Conservation (phyloP, 2,888 invertebrate genomes). For the Apantesis nais region DNA sequence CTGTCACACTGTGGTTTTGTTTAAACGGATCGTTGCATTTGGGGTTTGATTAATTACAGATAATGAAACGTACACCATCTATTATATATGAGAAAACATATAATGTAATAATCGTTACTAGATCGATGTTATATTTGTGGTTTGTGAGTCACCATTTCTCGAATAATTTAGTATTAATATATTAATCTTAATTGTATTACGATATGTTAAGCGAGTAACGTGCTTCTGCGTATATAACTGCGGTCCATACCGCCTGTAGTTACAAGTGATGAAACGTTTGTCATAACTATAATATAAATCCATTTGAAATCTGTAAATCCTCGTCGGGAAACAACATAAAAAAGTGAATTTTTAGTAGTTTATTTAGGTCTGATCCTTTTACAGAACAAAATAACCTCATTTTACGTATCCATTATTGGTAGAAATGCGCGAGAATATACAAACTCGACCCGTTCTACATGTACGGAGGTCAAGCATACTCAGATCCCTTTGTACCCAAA, state of each 20-base stretch:
- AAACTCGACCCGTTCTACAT: conserved; percentile 50
- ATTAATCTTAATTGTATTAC: not conserved
- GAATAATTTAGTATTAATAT: not conserved
- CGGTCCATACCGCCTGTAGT: not conserved
- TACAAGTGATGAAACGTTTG: not conserved
- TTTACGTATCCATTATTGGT: conserved; percentile 35
- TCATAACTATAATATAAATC: not conserved
- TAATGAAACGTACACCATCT: conserved; percentile 16
- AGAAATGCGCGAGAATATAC: conserved; percentile 30
- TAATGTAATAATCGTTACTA: not conserved
- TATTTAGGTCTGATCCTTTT: conserved; percentile 40
- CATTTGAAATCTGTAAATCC: not conserved
- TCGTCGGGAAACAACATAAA: conserved; percentile 19
- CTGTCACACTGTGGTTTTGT: conserved; percentile 56
- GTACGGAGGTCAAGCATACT: conserved; percentile 77
- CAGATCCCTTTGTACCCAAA: conserved; percentile 73
- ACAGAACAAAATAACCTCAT: conserved; percentile 47
- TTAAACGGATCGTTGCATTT: conserved; percentile 55
- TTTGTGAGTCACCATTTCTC: not conserved
- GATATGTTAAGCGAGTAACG: not conserved
- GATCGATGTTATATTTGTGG: not conserved
- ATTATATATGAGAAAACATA: not conserved
- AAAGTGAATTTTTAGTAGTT: conserved; percentile 29
- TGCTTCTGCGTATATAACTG: not conserved
- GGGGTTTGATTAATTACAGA: conserved; percentile 56